Evolutionary conservation across 2,888 invertebrate species (phyloP).

Genomic region (Salticus scenicus): DNA sequence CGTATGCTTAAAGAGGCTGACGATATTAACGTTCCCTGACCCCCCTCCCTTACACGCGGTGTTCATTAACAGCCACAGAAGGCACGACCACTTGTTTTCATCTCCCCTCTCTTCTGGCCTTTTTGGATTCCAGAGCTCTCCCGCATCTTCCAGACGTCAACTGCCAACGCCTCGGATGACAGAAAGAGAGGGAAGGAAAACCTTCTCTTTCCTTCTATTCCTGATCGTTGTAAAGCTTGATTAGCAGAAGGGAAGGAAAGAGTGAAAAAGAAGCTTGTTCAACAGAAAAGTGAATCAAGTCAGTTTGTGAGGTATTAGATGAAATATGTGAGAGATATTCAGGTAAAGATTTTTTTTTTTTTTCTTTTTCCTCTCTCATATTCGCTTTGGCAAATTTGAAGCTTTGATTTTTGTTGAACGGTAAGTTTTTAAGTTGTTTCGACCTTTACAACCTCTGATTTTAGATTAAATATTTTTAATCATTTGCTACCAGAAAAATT

Average conservation of each 20-base stretch:
- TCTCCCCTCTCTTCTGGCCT: slow-evolving; percentile 42
- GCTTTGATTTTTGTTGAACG: neutral
- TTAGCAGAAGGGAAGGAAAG: slow-evolving; percentile 40
- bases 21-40: slow-evolving; percentile 55
- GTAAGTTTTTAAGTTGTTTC: too few species aligned
- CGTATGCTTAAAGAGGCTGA: slow-evolving; percentile 49
- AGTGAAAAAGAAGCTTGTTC: neutral
- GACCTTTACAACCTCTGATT: too few species aligned
- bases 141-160: slow-evolving; percentile 50
- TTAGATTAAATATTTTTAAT: too few species aligned
- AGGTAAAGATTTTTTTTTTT: neutral
- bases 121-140: slow-evolving; percentile 42
- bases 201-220: neutral
- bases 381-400: neutral
- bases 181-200: slow-evolving; percentile 33
- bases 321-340: slow-evolving; percentile 6
- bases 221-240: slow-evolving; percentile 46
- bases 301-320: neutral
- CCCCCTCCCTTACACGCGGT: slow-evolving; percentile 28
- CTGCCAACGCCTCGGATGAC: slow-evolving; percentile 59
- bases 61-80: slow-evolving; percentile 67
- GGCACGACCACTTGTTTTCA: slow-evolving; percentile 60
- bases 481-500: too few species aligned
- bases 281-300: neutral
- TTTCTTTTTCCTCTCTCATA: neutral